A percentile compares a stretch with the other conserved stretches of the same genome.
Conservation (phyloP, 2,113 vertebrate genomes). For the Plecotus auritus region DNA sequence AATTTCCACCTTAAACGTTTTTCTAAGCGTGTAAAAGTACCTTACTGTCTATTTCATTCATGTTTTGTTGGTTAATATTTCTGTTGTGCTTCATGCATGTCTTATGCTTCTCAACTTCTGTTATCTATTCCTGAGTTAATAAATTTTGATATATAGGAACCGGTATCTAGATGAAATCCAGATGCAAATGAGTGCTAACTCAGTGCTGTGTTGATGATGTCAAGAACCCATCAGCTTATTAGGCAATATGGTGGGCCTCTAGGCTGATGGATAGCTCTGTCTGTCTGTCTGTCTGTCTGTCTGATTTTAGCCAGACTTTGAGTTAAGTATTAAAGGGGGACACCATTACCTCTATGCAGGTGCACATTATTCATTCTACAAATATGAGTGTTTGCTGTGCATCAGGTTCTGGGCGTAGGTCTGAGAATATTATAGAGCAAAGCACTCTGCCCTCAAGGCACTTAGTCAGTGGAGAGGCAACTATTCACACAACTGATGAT, state of each 20-base stretch:
- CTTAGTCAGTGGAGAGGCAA: not conserved
- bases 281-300: not conserved
- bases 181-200: not conserved
- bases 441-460: not conserved
- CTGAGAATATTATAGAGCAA: not conserved
- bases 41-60: not conserved
- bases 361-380: not conserved
- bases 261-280: not conserved
- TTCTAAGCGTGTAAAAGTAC: not conserved
- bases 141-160: not conserved
- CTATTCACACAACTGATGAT: not conserved
- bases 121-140: not conserved
- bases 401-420: not conserved
- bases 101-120: not conserved
- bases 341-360: fast-evolving
- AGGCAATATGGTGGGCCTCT: not conserved
- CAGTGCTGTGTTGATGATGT: not conserved
- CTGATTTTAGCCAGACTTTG: not conserved
- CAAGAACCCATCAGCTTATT: not conserved
- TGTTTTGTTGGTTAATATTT: not conserved
- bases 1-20: not conserved
- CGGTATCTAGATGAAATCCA: not conserved
- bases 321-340: not conserved
- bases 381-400: not conserved
- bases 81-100: not conserved